A percentile compares a stretch with the other conserved stretches of the same genome.
These are phyloP conservation scores for Ecdyonurus torrentis DNA, from an alignment of 2,888 invertebrate species.

Conservation along the genomic window DNA sequence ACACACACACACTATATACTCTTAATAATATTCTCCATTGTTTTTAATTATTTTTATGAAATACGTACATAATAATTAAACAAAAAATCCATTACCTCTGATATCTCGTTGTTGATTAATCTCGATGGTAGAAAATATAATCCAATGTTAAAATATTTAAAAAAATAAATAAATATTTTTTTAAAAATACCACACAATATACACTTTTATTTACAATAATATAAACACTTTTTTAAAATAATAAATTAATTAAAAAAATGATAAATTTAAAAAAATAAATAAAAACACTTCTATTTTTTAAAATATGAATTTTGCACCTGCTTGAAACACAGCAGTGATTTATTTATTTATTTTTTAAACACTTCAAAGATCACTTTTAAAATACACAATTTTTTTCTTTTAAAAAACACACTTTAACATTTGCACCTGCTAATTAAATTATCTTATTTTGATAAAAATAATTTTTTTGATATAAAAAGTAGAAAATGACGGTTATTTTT, in stretches of 20 bases:
- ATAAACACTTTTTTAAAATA: neutral
- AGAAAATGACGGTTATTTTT: neutral
- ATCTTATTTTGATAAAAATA: no score
- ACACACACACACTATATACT: no score
- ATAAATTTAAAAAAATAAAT: neutral
- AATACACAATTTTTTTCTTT: no score
- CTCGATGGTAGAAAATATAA: neutral
- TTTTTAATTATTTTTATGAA: no score
- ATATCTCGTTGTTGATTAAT: neutral
- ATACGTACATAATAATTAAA: no score
- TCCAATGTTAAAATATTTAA: neutral
- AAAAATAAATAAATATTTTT: neutral
- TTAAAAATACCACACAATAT: neutral
- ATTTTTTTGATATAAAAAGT: neutral
- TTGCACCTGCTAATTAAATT: neutral
- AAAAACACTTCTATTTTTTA: neutral
- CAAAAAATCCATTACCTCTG: neutral
- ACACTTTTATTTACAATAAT: neutral
- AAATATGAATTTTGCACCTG: neutral
- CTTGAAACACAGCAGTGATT: neutral
- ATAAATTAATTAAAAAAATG: neutral
- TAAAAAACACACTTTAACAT: neutral
- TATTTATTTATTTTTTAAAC: no score
- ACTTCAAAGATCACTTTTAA: no score
- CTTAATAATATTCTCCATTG: no score